A percentile compares a stretch with the other conserved stretches of the same genome.
These are phyloP conservation scores for Ceratitis capitata DNA, from an alignment of 1,140 invertebrate species.

Conservation along the genomic window DNA sequence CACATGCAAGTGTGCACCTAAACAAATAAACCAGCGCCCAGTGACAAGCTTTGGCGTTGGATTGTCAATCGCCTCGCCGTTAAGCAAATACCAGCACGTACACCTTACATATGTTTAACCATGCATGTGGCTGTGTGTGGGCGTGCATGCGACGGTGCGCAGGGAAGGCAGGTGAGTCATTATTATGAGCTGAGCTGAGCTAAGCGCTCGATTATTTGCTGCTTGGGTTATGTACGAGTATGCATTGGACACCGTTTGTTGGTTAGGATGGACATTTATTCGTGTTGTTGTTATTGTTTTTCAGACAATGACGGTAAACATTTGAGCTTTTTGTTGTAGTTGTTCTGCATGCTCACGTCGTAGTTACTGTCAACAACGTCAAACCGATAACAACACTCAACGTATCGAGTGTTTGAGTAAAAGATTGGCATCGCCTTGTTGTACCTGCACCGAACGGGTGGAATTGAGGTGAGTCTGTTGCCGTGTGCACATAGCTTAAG, in stretches of 20 bases:
- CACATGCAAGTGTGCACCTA: background rate
- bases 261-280: too few relatives aligned
- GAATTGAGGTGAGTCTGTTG: background rate
- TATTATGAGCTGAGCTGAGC: background rate
- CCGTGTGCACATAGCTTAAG: too few relatives aligned
- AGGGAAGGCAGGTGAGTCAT: slow-evolving; percentile 14
- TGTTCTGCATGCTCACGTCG: background rate
- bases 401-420: background rate
- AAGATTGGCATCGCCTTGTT: background rate
- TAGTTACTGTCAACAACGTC: slow-evolving; percentile 12
- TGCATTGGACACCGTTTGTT: too few relatives aligned
- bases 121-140: too few relatives aligned
- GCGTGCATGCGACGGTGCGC: too few relatives aligned
- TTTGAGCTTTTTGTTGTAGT: background rate
- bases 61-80: background rate
- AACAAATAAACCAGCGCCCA: background rate
- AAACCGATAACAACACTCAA: slow-evolving; percentile 8
- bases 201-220: background rate
- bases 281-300: too few relatives aligned
- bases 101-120: too few relatives aligned
- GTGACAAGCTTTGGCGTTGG: background rate
- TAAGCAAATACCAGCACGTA: background rate
- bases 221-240: background rate
- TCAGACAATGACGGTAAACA: background rate
- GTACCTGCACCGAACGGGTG: background rate